Percentiles rank a stretch among this genome's conserved stretches.
Conservation (phyloP, 1,140 invertebrate genomes). For the Drosophila obscura region DNA sequence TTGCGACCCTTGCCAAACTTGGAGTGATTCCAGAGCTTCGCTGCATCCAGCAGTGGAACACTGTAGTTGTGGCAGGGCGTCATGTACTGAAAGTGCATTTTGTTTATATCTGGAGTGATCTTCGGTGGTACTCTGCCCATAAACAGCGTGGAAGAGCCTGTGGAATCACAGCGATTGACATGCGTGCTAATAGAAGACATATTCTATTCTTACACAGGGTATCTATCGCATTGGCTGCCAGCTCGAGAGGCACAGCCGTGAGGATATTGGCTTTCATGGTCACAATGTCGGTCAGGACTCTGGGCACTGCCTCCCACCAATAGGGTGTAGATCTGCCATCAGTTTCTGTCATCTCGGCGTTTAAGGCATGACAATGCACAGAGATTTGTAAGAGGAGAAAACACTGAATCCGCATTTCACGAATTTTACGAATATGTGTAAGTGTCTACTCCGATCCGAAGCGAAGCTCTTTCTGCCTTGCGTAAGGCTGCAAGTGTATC, state of each 20-base stretch:
- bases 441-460: background rate
- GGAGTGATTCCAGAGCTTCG: slow-evolving; percentile 58
- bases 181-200: background rate
- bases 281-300: slow-evolving; percentile 43
- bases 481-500: slow-evolving; percentile 2
- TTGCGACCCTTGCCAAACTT: slow-evolving; percentile 57
- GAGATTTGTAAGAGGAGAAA: background rate
- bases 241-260: slow-evolving; percentile 55
- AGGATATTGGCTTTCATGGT: slow-evolving; percentile 58
- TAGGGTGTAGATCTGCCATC: background rate
- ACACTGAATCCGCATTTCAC: slow-evolving; percentile 25
- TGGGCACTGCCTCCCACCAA: slow-evolving; percentile 56
- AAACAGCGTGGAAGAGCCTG: slow-evolving; percentile 64
- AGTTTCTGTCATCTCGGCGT: background rate
- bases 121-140: slow-evolving; percentile 45
- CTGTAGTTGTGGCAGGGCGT: slow-evolving; percentile 68
- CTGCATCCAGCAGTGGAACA: slow-evolving; percentile 61
- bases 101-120: slow-evolving; percentile 65
- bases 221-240: slow-evolving; percentile 51
- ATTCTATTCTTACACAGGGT: slow-evolving; percentile 43
- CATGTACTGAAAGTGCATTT: slow-evolving; percentile 76
- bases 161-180: background rate
- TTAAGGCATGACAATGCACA: slow-evolving; percentile 1
- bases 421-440: slow-evolving; percentile 1
- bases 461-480: slow-evolving; percentile 13